Percentiles rank a stretch among this genome's conserved stretches.
Evolutionary conservation across 2,888 invertebrate species (phyloP).

Genomic region (Drosophila falleni): DNA sequence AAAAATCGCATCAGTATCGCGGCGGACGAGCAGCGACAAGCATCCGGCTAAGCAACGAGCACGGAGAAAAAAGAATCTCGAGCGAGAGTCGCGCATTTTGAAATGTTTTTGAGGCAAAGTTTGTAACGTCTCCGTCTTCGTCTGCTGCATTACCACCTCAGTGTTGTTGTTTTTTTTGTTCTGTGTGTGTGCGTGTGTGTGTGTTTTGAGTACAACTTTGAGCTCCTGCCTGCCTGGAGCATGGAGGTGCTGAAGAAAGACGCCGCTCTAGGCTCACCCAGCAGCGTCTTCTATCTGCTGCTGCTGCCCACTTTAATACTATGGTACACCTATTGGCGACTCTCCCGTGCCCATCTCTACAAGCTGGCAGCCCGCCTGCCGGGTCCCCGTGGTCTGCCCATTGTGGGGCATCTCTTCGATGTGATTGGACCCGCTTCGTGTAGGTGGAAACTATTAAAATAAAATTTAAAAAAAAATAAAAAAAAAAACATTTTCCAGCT

Average conservation of each 20-base stretch:
- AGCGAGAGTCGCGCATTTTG: conserved; percentile 17
- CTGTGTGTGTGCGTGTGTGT: conserved; percentile 4
- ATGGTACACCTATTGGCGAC: conserved; percentile 91
- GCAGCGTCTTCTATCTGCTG: conserved; percentile 90
- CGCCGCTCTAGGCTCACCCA: conserved; percentile 86
- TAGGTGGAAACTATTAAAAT: conserved; percentile 81
- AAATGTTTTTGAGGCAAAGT: conserved; percentile 35
- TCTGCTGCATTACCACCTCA: background rate
- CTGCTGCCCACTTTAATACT: conserved; percentile 90
- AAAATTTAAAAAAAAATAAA: too few species aligned
- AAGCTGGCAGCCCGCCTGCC: conserved; percentile 90
- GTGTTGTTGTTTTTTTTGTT: background rate
- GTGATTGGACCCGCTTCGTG: conserved; percentile 91
- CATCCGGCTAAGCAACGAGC: conserved; percentile 50
- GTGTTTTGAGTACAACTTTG: background rate
- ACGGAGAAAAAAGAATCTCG: conserved; percentile 15
- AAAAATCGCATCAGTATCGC: conserved; percentile 56
- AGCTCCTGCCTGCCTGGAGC: conserved; percentile 26
- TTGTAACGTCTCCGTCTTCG: background rate
- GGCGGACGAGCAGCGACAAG: conserved; percentile 67
- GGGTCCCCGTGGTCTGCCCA: conserved; percentile 90
- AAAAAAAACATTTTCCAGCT: too few species aligned
- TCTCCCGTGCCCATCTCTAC: conserved; percentile 90
- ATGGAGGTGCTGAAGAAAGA: conserved; percentile 84
- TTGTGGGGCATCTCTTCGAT: conserved; percentile 91